phyloP scores from a whole-genome alignment of 2,888 invertebrate genomes.

The Leptinotarsa haldemani region DNA sequence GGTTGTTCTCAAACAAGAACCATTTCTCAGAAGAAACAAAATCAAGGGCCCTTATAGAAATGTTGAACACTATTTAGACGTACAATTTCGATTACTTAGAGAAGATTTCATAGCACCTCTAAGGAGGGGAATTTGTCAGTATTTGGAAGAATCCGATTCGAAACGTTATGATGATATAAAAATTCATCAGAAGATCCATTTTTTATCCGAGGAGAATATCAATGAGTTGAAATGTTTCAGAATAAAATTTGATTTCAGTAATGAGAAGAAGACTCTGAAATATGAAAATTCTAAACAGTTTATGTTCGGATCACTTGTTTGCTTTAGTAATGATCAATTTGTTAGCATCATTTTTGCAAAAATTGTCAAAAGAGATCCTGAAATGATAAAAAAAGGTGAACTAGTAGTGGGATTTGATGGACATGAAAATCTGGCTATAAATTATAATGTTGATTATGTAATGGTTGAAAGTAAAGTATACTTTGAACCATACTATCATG shows the following conservation, averaged over 20 bases:
- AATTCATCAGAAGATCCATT: slow-evolving; percentile 12
- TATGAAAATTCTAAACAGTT: slow-evolving; percentile 72
- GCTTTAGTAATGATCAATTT: slow-evolving; percentile 79
- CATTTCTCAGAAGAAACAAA: slow-evolving; percentile 72
- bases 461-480: slow-evolving; percentile 84
- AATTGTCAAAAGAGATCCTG: slow-evolving; percentile 70
- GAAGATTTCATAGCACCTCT: slow-evolving; percentile 85
- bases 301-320: slow-evolving; percentile 79
- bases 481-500: slow-evolving; percentile 84
- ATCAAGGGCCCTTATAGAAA: slow-evolving; percentile 72
- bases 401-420: slow-evolving; percentile 67
- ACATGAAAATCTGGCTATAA: slow-evolving; percentile 58
- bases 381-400: slow-evolving; percentile 59
- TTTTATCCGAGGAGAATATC: slow-evolving; percentile 3
- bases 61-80: slow-evolving; percentile 79
- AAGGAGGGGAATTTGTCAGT: slow-evolving; percentile 71
- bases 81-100: slow-evolving; percentile 81
- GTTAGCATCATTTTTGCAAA: slow-evolving; percentile 76
- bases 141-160: not conserved
- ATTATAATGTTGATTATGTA: slow-evolving; percentile 60
- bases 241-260: slow-evolving; percentile 44
- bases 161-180: slow-evolving; percentile 16
- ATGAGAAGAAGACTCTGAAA: slow-evolving; percentile 59
- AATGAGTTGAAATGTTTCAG: slow-evolving; percentile 17
- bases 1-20: slow-evolving; percentile 54